Conservation (phyloP, 2,797 vertebrate species). For the Platalea minor region DNA sequence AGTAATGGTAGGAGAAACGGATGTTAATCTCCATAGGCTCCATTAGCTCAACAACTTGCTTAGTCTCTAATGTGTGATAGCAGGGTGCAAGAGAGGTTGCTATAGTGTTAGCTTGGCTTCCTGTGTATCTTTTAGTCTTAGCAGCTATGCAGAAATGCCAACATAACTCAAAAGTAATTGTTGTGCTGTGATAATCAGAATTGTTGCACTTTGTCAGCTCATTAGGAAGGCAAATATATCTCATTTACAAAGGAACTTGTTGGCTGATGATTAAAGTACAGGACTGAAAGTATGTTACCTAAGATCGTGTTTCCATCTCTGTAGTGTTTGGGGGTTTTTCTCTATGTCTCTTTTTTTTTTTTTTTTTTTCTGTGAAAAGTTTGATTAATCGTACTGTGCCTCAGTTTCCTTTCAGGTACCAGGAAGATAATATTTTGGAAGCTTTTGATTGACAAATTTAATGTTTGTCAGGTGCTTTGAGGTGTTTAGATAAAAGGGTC, state of each 20-base stretch:
- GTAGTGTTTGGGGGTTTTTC: accelerated
- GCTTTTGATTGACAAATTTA: neutral
- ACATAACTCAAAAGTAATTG: slow-evolving; percentile 4
- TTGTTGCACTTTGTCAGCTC: neutral
- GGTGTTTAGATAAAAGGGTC: neutral
- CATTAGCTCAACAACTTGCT: slow-evolving; percentile 12
- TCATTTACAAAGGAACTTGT: slow-evolving; percentile 12
- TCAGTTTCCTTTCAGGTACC: slow-evolving; percentile 22
- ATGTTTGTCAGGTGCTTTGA: neutral
- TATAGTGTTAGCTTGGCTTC: neutral
- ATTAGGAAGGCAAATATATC: slow-evolving; percentile 22
- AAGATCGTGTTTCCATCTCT: neutral
- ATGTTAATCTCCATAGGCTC: slow-evolving; percentile 2
- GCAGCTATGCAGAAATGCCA: slow-evolving; percentile 4
- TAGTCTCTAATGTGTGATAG: slow-evolving; percentile 6
- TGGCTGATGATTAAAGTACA: slow-evolving; percentile 3
- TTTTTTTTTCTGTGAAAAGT: neutral
- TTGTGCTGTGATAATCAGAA: slow-evolving; percentile 36
- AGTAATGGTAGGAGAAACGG: neutral
- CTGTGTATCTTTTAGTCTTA: neutral
- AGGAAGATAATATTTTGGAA: neutral
- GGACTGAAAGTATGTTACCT: neutral
- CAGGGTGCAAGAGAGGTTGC: neutral
- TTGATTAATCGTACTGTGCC: neutral
- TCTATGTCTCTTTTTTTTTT: neutral